A percentile compares a stretch with the other conserved stretches of the same genome.
These are phyloP conservation scores for Adelphocoris suturalis DNA, from an alignment of 2,888 invertebrate species.

Conservation along the genomic window DNA sequence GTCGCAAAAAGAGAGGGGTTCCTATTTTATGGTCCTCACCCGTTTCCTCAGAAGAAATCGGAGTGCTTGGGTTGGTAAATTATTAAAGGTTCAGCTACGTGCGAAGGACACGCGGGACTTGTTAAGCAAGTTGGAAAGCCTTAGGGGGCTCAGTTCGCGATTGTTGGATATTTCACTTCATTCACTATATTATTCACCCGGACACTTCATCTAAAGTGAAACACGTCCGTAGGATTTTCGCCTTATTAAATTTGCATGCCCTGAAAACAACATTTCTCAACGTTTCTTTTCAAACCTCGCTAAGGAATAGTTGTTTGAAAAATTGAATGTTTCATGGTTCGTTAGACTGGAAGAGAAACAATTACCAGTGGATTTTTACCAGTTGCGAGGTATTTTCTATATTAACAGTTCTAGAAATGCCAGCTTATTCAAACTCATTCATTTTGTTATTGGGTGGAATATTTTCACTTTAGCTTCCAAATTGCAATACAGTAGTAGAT, in stretches of 20 bases:
- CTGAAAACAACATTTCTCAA: background rate
- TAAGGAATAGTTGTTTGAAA: background rate
- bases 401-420: too few relatives aligned
- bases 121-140: background rate
- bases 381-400: too few relatives aligned
- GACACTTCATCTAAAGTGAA: slow-evolving; percentile 11
- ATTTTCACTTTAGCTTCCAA: too few relatives aligned
- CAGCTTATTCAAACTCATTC: too few relatives aligned
- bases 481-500: too few relatives aligned
- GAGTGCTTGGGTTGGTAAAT: background rate
- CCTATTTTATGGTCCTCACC: background rate
- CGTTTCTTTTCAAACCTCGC: background rate
- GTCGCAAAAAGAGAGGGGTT: too few relatives aligned
- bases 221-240: background rate
- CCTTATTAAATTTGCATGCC: background rate
- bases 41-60: background rate
- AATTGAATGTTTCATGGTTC: background rate
- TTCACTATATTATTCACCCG: background rate
- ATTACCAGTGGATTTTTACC: background rate
- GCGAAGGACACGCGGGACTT: slow-evolving; percentile 9
- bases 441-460: too few relatives aligned
- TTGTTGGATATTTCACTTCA: slow-evolving; percentile 1
- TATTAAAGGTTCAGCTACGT: slow-evolving; percentile 1
- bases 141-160: slow-evolving; percentile 19
- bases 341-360: background rate